phyloP scores from a whole-genome alignment of 2,797 vertebrate genomes.

The Intellagama lesueurii region DNA sequence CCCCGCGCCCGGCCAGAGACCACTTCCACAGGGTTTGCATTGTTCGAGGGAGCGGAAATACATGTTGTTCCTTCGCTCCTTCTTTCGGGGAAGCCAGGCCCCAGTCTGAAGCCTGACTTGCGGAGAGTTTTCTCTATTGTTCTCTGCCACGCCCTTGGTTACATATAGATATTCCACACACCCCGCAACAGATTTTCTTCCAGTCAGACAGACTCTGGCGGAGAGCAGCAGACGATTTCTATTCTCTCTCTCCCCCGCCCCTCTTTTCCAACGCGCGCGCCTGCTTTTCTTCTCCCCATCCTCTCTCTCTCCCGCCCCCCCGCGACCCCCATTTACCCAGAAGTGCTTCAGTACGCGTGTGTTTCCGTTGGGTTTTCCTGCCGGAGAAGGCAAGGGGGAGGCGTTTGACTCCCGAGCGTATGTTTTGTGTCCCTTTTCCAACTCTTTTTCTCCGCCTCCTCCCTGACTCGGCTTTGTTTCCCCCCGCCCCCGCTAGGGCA shows the following conservation, averaged over 20 bases:
- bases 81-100: background rate
- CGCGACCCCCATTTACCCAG: constrained; percentile 59
- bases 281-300: too few relatives aligned
- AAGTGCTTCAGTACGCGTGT: constrained; percentile 68
- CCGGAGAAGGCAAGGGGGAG: constrained; percentile 71
- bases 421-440: constrained; percentile 49
- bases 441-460: constrained; percentile 27
- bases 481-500: constrained; percentile 23
- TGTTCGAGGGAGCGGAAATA: background rate
- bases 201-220: background rate
- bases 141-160: constrained; percentile 61
- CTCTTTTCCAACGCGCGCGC: too few relatives aligned
- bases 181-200: background rate
- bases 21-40: background rate
- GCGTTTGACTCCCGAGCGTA: constrained; percentile 51
- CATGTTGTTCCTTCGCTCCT: background rate
- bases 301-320: background rate
- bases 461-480: constrained; percentile 75
- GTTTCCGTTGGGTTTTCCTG: constrained; percentile 79
- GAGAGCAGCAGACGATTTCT: constrained; percentile 8
- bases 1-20: too few relatives aligned
- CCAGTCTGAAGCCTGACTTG: background rate
- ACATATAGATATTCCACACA: background rate
- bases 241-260: background rate
- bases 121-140: constrained; percentile 45